phyloP scores from a whole-genome alignment of 2,888 invertebrate species.

The Resseliella maxima region DNA sequence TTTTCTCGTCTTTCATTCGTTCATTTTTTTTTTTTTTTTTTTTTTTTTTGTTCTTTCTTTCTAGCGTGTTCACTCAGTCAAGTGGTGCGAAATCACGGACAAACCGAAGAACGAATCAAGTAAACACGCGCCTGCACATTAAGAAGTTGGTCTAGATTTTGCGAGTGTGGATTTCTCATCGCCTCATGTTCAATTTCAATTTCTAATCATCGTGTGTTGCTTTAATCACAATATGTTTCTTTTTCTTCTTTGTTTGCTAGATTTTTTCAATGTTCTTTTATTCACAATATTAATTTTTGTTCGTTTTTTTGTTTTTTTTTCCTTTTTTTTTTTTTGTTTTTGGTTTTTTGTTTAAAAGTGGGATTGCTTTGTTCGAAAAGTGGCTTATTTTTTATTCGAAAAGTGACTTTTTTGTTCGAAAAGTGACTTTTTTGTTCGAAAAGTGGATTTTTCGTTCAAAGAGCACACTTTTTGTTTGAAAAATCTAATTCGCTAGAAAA shows the following conservation, averaged over 20 bases:
- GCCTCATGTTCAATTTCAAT: neutral
- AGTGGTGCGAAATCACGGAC: neutral
- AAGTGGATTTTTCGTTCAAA: too few species aligned
- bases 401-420: too few species aligned
- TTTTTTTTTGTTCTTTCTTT: neutral
- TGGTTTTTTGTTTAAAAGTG: neutral
- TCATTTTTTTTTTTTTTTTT: too few species aligned
- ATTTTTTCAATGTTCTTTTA: too few species aligned
- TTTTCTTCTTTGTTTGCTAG: neutral
- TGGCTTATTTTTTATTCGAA: too few species aligned
- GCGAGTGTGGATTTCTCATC: neutral
- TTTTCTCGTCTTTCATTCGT: too few species aligned
- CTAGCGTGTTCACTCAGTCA: neutral
- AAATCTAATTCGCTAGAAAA: too few species aligned
- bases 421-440: too few species aligned
- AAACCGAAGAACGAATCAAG: neutral
- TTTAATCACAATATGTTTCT: neutral
- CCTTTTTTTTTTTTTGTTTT: neutral
- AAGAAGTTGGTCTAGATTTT: neutral
- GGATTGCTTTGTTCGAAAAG: too few species aligned
- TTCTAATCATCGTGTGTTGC: neutral
- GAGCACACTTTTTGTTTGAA: too few species aligned
- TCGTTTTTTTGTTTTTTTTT: too few species aligned
- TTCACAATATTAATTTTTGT: too few species aligned
- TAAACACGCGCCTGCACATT: neutral